phyloP scores from a whole-genome alignment of 2,888 invertebrate species.

The Eupelmus urozonus region DNA sequence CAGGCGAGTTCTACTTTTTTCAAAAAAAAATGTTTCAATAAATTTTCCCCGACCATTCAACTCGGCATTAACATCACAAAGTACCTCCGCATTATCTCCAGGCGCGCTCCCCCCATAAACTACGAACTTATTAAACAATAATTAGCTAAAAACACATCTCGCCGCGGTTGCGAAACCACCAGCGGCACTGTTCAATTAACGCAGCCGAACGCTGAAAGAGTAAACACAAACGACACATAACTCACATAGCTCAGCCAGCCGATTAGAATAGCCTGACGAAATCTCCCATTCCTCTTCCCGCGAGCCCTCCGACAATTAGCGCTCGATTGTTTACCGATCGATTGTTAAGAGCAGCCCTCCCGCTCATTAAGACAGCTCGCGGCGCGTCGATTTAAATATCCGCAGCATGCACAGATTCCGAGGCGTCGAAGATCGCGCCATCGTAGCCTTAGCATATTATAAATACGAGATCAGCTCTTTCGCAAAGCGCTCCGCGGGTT shows the following conservation, averaged over 20 bases:
- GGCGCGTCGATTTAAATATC: conserved; percentile 1
- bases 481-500: conserved; percentile 15
- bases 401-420: background rate
- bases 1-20: background rate
- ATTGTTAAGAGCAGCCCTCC: conserved; percentile 18
- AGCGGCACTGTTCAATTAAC: too few species aligned
- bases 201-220: too few species aligned
- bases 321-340: conserved; percentile 42
- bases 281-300: conserved; percentile 7
- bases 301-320: conserved; percentile 38
- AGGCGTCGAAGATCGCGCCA: background rate
- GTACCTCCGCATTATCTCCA: background rate
- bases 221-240: conserved; percentile 50
- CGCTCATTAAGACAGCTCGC: conserved; percentile 33
- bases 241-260: background rate
- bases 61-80: conserved; percentile 28
- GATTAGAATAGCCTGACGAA: conserved; percentile 35
- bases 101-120: background rate
- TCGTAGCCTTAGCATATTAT: background rate
- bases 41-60: background rate
- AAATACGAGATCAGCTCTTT: conserved; percentile 2
- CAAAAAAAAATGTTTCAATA: background rate
- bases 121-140: conserved; percentile 30
- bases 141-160: conserved; percentile 22
- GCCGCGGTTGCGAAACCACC: too few species aligned